Conservation (phyloP, 2,113 vertebrate genomes). For the Arvicanthis niloticus region DNA sequence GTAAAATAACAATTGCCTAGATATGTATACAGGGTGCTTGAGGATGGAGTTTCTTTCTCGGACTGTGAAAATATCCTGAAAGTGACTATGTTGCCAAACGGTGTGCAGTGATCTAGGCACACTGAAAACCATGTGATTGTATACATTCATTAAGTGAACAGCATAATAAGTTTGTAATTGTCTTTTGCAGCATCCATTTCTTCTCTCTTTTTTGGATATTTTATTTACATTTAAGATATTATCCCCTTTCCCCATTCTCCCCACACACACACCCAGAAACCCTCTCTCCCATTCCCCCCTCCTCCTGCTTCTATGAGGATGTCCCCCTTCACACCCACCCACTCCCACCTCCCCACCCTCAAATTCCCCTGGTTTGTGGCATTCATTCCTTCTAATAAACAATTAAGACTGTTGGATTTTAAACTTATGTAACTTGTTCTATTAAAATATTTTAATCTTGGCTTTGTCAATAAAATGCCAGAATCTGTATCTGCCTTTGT, state of each 20-base stretch:
- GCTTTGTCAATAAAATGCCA: conserved; percentile 9
- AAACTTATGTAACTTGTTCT: neutral
- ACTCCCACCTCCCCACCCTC: too few relatives aligned
- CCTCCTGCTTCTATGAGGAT: too few relatives aligned
- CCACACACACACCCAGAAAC: too few relatives aligned
- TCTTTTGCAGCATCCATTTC: neutral
- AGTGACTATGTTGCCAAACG: neutral
- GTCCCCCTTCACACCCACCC: too few relatives aligned
- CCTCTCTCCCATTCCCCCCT: too few relatives aligned
- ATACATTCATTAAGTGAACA: neutral
- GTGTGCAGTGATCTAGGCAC: neutral
- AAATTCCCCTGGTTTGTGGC: neutral
- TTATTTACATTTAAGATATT: too few relatives aligned
- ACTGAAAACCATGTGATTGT: neutral
- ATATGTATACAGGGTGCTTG: neutral
- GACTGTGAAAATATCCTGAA: neutral
- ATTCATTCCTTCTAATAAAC: neutral
- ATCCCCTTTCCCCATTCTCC: too few relatives aligned
- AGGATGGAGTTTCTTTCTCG: neutral
- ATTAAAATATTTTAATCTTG: neutral
- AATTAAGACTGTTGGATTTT: neutral
- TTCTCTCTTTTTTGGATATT: neutral
- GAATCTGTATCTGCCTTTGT: neutral
- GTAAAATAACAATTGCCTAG: neutral
- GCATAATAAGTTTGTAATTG: neutral